Base-by-base conservation (phyloP, 2,113 vertebrate genomes). In the Scalopus aquaticus region DNA sequence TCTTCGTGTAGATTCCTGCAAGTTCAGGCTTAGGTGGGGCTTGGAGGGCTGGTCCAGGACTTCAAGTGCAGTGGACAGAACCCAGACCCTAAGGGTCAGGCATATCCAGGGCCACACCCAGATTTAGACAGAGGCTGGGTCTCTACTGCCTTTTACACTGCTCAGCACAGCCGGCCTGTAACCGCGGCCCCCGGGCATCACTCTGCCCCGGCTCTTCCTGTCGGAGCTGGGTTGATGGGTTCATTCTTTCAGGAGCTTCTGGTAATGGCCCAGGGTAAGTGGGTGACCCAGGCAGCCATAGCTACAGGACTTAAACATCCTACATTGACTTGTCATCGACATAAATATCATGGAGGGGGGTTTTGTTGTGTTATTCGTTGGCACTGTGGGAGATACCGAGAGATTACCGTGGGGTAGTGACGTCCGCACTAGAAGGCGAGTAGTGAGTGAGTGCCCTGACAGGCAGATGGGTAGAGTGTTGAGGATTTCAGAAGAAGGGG, bases 1-100 rank as follows among this genome's bases (percentile, higher is more conserved):
- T 32, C 1, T 0, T 12, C 11, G 10, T 22, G 4, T 17, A 1
- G 60, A 26, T n/a, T 58, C 10, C 0, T 7, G 49, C 20, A 56
- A 20, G 24, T 32, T 83, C 32, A 12, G 82, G n/a, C 1, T 17
- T 26, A 32, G 56, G 11, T 30, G n/a, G 44, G 44, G 8, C 39
- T 32, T 12, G 42, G 32, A 16, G 6, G 13, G 5, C 54, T 42
- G 35, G 54, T 11, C 32, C 0, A 39, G 65, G 56, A 26, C 35
- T 5, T 10, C 32, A 0, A 4, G 9, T 35, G 69, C 6, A 30
- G 67, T 8, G 17, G 28, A 5, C 5, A 39, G 37, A 77, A n/a
- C 46, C 60, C 35, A 74, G 16, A 37, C 42, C 62, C 6, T 16
- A 13, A 19, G 44, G 9, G 17, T 2, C 19, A n/a, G 54, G 35